Base-by-base conservation (phyloP, 2,888 invertebrate species). In the Drosophila leonis region DNA sequence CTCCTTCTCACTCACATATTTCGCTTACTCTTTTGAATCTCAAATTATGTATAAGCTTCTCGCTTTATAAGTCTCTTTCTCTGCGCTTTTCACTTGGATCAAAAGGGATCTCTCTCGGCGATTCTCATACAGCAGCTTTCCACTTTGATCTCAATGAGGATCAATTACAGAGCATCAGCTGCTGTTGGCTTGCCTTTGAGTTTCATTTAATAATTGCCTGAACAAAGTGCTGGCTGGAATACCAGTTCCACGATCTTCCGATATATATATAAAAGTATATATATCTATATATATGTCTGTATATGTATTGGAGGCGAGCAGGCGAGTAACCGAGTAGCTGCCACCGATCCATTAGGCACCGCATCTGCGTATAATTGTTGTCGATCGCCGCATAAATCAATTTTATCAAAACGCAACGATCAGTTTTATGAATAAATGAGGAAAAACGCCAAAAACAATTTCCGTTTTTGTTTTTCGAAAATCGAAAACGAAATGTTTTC, bases 361-460 rank as follows among this genome's bases (percentile, higher is more conserved):
- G 90, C 89, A 87, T 87, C 86, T 87, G 86, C 77, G 87, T 88
- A 83, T 86, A 88, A 86, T 86, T 88, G 87, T 87, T 84, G 79
- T 74, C 79, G 87, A 87, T 87, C 87, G 84, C 57, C 85, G 85
- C 87, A 90, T 90, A 90, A 90, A 90, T 90, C 90, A 90, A 88
- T 90, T 90, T 90, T 90, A 90, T 90, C 90, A 90, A 81, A 71
- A 80, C 70, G 72, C 70, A 85, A 90, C 88, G 90, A 90, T 90
- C 90, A 90, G 85, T 90, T 90, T 90, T 90, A 82, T 88, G 83
- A 78, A 83, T 80, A 86, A 78, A 82, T 78, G 65, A 60, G 70
- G 72, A 78, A 83, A 49, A 65, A 76, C 61, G 65, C 61, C 65
- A 69, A 78, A 49, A 76, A 78, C 77, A 75, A 81, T 88, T 83